Percentiles rank a stretch among this genome's conserved stretches.
phyloP scores from a whole-genome alignment of 2,888 invertebrate genomes.

The Myopa tessellatipennis region DNA sequence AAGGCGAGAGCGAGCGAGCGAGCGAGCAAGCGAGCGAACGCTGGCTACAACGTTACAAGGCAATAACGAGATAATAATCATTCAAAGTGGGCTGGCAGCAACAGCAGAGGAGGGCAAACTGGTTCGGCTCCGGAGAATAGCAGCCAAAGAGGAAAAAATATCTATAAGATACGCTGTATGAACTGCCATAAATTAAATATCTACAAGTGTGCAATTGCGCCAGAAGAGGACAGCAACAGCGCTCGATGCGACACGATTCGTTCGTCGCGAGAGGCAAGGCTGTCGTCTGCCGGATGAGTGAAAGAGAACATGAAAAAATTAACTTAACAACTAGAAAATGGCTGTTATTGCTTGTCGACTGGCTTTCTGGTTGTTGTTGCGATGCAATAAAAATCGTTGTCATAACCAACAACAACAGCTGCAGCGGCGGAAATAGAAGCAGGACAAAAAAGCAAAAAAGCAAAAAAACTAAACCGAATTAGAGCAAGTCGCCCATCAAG shows the following conservation, averaged over 20 bases:
- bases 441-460: conserved; percentile 9
- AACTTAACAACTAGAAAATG: conserved; percentile 68
- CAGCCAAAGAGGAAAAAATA: conserved; percentile 50
- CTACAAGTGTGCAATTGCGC: conserved; percentile 48
- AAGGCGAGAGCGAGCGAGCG: conserved; percentile 1
- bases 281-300: conserved; percentile 49
- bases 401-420: conserved; percentile 42
- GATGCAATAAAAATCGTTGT: conserved; percentile 45
- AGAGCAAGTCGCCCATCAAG: conserved; percentile 7
- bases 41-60: conserved; percentile 55
- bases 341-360: conserved; percentile 66
- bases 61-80: conserved; percentile 62
- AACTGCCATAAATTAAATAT: conserved; percentile 62
- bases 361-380: conserved; percentile 46
- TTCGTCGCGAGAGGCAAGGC: conserved; percentile 22
- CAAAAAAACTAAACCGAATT: conserved; percentile 31
- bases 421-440: conserved; percentile 44
- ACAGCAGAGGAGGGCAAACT: conserved; percentile 36
- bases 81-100: conserved; percentile 62
- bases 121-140: conserved; percentile 44
- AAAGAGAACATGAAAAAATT: conserved; percentile 65
- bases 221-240: conserved; percentile 49
- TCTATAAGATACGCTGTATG: conserved; percentile 51
- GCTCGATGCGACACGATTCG: conserved; percentile 6
- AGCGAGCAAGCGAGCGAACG: conserved; percentile 1